Conservation (phyloP, 2,797 vertebrate genomes). For the Labeo calbasu region DNA sequence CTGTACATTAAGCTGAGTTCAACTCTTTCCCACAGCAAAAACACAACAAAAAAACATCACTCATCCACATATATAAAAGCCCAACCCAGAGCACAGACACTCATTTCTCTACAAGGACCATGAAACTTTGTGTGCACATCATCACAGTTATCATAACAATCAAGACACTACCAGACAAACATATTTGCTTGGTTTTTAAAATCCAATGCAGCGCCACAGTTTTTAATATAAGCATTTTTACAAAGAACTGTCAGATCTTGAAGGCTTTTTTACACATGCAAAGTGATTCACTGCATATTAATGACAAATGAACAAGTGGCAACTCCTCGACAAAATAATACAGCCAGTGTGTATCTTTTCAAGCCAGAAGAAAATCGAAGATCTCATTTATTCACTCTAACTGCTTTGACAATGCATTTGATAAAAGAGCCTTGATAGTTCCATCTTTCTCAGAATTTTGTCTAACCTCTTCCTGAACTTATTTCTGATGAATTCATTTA, state of each 20-base stretch:
- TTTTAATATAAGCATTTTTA: slow-evolving; percentile 3
- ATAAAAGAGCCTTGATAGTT: background rate
- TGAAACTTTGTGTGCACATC: slow-evolving; percentile 4
- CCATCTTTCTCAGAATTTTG: slow-evolving; percentile 3
- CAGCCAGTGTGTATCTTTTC: background rate
- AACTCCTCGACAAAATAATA: background rate
- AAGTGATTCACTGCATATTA: slow-evolving; percentile 23
- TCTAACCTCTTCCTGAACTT: background rate
- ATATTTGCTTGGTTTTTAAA: background rate
- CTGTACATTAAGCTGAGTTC: slow-evolving; percentile 38
- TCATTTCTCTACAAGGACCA: background rate
- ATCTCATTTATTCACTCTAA: background rate
- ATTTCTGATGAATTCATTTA: slow-evolving; percentile 12
- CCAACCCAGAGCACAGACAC: background rate
- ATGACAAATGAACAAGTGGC: slow-evolving; percentile 1
- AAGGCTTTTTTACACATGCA: slow-evolving; percentile 2
- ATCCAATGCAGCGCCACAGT: background rate
- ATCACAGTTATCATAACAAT: slow-evolving; percentile 11
- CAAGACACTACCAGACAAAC: background rate
- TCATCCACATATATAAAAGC: slow-evolving; percentile 26
- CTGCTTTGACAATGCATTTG: slow-evolving; percentile 7
- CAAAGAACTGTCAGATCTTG: slow-evolving; percentile 21
- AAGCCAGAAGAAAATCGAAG: background rate
- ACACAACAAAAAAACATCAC: slow-evolving; percentile 16
- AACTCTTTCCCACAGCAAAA: slow-evolving; percentile 46